phyloP scores from a whole-genome alignment of 2,797 vertebrate species.

The Siniperca obscura region DNA sequence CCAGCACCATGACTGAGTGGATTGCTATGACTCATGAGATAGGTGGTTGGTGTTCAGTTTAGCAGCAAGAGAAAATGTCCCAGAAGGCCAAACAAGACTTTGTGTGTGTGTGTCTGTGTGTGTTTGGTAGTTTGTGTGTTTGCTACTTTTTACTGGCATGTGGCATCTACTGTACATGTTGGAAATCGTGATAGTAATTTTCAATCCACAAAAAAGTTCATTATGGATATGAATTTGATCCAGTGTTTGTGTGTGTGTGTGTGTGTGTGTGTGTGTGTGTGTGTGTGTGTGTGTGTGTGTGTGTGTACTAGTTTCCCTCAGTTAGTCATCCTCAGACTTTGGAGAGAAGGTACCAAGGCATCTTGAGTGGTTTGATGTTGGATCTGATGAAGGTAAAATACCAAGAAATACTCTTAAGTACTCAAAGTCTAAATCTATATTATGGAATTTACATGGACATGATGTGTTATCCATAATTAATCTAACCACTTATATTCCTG shows the following conservation, averaged over 20 bases:
- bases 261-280: conserved; percentile 41
- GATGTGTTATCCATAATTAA: not conserved
- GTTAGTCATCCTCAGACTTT: conserved; percentile 97
- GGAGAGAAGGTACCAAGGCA: conserved; percentile 96
- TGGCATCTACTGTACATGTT: conserved; percentile 35
- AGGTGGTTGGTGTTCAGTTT: conserved; percentile 79
- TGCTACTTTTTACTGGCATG: conserved; percentile 43
- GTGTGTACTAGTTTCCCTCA: conserved; percentile 91
- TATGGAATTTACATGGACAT: not conserved
- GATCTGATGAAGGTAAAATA: conserved; percentile 97
- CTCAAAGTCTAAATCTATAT: not conserved
- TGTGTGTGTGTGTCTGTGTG: conserved; percentile 41
- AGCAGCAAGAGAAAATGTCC: conserved; percentile 78
- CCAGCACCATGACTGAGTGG: conserved; percentile 82
- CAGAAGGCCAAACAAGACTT: conserved; percentile 61
- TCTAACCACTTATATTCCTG: too few species aligned
- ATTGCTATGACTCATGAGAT: conserved; percentile 82
- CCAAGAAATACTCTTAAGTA: not conserved
- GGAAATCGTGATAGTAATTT: conserved; percentile 32
- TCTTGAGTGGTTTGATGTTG: conserved; percentile 94
- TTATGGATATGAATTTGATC: conserved; percentile 25
- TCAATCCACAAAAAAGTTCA: conserved; percentile 13
- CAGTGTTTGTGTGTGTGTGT: conserved; percentile 29
- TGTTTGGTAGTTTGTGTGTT: conserved; percentile 41
- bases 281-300: conserved; percentile 31